Base-by-base conservation (phyloP, 2,888 invertebrate genomes). In the Asteroscopus sphinx region DNA sequence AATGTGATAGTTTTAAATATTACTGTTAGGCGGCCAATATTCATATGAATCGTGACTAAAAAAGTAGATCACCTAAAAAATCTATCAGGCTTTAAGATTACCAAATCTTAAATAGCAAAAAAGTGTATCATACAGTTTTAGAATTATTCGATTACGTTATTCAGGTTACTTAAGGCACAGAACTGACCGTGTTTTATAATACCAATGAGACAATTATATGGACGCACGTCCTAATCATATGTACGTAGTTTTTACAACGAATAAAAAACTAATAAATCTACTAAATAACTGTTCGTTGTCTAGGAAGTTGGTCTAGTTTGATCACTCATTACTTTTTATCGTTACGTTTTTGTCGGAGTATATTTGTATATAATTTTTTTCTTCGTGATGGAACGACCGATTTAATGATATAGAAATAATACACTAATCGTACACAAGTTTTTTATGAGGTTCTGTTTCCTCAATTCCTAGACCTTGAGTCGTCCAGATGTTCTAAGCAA, bases 391-490 rank as follows among this genome's bases (percentile, higher is more conserved):
- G 36, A 56, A 52, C 52, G 68, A 51, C 46, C 16, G 37, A 84
- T 87, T 85, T 89, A 90, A 89, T 89, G 85, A 85, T 87, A 84
- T 82, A 77, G 81, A 85, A 85, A 87, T 87, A 82, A 86, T 87
- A 78, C 81, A 81, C 82, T 85, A 84, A 86, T 81, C 78, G 83
- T 87, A 58, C 41, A 42, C 57, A 64, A 60, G 48, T 68, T 90
- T 89, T 90, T 90, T 86, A 76, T 79, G 60, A 61, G 71, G 77
- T 77, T 82, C 60, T 68, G 88, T 90, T 92, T 91, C 91, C 91
- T 89, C 87, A 86, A 87, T 90, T 85, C 82, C 81, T 79, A 88
- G 87, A 87, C 91, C 91, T 91, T 90, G 92, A 81, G 84, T 85
- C 68, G 83, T 79, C 90, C 91, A 92, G 91, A 90, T 92, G 91